phyloP scores from a whole-genome alignment of 2,113 vertebrate species.

The Ailuropoda melanoleuca region DNA sequence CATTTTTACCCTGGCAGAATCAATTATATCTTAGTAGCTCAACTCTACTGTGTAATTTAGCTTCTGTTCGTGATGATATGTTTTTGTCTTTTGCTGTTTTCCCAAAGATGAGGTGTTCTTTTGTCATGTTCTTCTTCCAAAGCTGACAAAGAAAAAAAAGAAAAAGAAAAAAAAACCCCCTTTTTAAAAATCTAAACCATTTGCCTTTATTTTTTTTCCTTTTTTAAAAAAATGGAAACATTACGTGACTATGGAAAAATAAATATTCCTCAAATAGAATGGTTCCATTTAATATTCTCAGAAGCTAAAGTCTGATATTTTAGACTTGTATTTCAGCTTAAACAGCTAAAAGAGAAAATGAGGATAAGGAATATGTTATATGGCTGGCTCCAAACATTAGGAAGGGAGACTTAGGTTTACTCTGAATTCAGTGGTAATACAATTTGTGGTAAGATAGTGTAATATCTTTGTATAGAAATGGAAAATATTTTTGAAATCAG shows the following conservation, averaged over 20 bases:
- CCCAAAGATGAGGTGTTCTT: neutral
- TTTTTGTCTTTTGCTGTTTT: slow-evolving; percentile 45
- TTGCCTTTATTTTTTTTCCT: neutral
- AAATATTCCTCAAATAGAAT: slow-evolving; percentile 15
- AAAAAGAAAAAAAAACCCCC: neutral
- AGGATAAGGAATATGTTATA: neutral
- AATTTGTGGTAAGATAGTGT: neutral
- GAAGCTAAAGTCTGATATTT: slow-evolving; percentile 33
- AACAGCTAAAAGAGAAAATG: neutral
- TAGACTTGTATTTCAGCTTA: neutral
- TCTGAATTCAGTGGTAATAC: neutral
- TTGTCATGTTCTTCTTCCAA: neutral
- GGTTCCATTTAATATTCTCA: slow-evolving; percentile 9
- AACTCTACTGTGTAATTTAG: neutral
- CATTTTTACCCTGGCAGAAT: slow-evolving; percentile 43
- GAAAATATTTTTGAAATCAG: neutral
- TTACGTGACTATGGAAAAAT: neutral
- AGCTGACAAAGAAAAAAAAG: neutral
- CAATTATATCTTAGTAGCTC: slow-evolving; percentile 27
- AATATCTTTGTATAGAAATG: neutral
- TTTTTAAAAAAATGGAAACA: neutral
- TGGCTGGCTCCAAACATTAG: neutral
- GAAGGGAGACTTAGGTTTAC: neutral
- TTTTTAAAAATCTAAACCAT: neutral
- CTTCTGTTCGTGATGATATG: slow-evolving; percentile 25